Conservation (phyloP, 2,113 vertebrate species). For the Oxygymnocypris stewartii region DNA sequence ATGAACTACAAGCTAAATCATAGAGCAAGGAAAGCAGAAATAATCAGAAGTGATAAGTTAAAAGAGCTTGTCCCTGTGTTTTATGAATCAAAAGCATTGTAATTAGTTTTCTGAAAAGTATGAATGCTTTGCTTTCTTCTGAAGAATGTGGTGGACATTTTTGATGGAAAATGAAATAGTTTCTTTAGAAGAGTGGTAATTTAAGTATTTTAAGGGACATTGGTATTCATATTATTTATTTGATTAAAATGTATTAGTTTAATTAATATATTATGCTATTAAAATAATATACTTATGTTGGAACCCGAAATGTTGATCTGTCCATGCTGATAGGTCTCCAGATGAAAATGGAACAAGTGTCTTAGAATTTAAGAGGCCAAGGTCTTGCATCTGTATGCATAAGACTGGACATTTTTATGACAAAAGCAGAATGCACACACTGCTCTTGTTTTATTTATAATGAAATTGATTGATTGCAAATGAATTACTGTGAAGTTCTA, state of each 20-base stretch:
- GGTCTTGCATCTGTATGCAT: too few relatives aligned
- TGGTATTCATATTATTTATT: not conserved
- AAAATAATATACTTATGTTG: not conserved
- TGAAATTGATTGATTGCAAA: not conserved
- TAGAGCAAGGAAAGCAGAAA: not conserved
- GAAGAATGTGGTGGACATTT: not conserved
- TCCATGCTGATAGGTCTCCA: not conserved
- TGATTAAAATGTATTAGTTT: not conserved
- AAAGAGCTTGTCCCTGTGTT: not conserved
- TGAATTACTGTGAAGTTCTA: not conserved
- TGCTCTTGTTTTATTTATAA: too few relatives aligned
- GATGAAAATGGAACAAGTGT: not conserved
- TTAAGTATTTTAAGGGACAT: not conserved
- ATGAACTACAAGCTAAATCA: not conserved
- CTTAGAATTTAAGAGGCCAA: not conserved
- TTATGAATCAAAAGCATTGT: slow-evolving; percentile 1
- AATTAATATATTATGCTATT: not conserved
- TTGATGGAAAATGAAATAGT: not conserved
- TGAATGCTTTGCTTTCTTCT: not conserved
- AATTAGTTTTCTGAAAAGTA: slow-evolving; percentile 5
- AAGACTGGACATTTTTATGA: too few relatives aligned
- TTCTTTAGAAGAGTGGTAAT: not conserved
- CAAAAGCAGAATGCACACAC: too few relatives aligned
- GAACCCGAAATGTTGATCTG: not conserved
- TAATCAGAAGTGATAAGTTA: not conserved